Percentiles rank a stretch among this genome's conserved stretches.
Evolutionary conservation across 1,140 invertebrate genomes (phyloP).

Genomic region (Solenopsis fugax): DNA sequence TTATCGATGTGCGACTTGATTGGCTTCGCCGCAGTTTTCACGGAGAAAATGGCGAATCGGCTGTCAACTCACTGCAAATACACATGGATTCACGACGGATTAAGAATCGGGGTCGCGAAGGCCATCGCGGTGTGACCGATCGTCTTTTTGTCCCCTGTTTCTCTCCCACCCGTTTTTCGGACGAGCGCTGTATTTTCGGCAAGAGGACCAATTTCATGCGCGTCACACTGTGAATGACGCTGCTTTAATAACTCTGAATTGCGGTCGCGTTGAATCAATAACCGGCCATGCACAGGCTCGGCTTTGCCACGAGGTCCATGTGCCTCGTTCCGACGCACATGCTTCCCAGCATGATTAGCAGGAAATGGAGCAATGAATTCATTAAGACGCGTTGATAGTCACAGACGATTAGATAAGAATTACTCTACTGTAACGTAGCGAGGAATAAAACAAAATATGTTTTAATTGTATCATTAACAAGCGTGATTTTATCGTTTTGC

Average conservation of each 20-base stretch:
- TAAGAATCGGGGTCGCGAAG: slow-evolving; percentile 51
- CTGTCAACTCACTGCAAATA: slow-evolving; percentile 54
- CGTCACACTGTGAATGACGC: slow-evolving; percentile 42
- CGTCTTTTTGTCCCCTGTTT: neutral
- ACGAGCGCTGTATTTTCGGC: slow-evolving; percentile 12
- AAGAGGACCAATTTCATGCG: slow-evolving; percentile 35
- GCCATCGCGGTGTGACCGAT: neutral
- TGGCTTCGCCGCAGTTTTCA: slow-evolving; percentile 40
- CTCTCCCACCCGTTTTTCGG: neutral
- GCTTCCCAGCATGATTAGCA: neutral
- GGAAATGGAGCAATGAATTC: neutral
- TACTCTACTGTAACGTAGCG: neutral
- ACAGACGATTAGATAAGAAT: neutral
- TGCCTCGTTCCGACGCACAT: neutral
- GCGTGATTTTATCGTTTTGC: neutral
- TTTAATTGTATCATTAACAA: neutral
- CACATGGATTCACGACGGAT: slow-evolving; percentile 19
- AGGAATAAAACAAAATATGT: neutral
- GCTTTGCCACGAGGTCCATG: neutral
- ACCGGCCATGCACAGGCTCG: neutral
- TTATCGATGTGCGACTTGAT: slow-evolving; percentile 32
- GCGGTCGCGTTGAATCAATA: slow-evolving; percentile 42
- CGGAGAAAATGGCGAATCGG: slow-evolving; percentile 44
- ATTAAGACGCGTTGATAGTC: neutral
- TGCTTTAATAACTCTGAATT: slow-evolving; percentile 46